Percentiles rank a stretch among this genome's conserved stretches.
phyloP scores from a whole-genome alignment of 2,113 vertebrate genomes.

The Pleuronectes platessa region DNA sequence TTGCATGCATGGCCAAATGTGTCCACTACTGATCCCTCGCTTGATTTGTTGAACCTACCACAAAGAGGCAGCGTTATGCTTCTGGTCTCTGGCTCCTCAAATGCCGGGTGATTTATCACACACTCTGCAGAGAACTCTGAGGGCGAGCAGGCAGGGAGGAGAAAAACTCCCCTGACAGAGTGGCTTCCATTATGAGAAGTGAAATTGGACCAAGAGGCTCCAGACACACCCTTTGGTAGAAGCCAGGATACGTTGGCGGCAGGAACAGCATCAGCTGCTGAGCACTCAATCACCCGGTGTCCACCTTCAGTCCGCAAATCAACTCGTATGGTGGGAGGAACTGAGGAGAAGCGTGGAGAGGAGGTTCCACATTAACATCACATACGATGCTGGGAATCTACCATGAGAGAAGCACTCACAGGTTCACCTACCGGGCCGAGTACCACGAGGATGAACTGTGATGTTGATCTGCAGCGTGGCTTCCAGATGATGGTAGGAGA shows the following conservation, averaged over 20 bases:
- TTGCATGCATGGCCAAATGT: neutral
- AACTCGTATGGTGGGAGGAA: slow-evolving; percentile 67
- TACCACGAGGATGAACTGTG: slow-evolving; percentile 49
- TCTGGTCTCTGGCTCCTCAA: slow-evolving; percentile 63
- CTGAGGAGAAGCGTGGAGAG: slow-evolving; percentile 23
- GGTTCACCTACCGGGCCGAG: slow-evolving; percentile 45
- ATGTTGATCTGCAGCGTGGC: slow-evolving; percentile 61
- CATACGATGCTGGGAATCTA: neutral
- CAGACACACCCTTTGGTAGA: slow-evolving; percentile 67
- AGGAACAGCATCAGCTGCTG: slow-evolving; percentile 67
- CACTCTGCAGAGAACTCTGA: slow-evolving; percentile 68
- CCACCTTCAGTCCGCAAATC: slow-evolving; percentile 52
- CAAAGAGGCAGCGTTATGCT: slow-evolving; percentile 70
- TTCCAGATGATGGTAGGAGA: slow-evolving; percentile 67
- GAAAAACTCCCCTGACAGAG: slow-evolving; percentile 70
- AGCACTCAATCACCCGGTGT: slow-evolving; percentile 71
- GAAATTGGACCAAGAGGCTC: slow-evolving; percentile 58
- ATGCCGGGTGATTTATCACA: slow-evolving; percentile 73
- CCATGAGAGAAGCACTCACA: neutral
- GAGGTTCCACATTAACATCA: slow-evolving; percentile 21
- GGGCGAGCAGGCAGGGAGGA: slow-evolving; percentile 70
- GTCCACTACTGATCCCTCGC: slow-evolving; percentile 10
- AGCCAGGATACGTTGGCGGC: slow-evolving; percentile 78
- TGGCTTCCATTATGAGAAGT: slow-evolving; percentile 71
- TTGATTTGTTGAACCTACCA: slow-evolving; percentile 70